A percentile compares a stretch with the other conserved stretches of the same genome.
Evolutionary conservation across 2,797 vertebrate species (phyloP).

Genomic region (Chloroceryle amazona): DNA sequence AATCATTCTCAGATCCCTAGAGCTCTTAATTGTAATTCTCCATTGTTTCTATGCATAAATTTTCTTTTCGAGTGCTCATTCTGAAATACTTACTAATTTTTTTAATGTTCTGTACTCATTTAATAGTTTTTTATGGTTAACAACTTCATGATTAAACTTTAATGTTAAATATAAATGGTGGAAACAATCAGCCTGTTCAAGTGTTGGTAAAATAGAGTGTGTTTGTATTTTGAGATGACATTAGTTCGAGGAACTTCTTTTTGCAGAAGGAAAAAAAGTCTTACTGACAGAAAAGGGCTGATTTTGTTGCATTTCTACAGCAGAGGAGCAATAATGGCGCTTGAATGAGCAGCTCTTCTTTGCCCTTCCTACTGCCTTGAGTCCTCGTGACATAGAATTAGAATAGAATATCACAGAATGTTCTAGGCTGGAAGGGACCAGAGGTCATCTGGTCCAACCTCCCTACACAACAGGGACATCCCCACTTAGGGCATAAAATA

Average conservation of each 20-base stretch:
- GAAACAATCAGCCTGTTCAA: constrained; percentile 69
- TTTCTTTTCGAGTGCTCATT: constrained; percentile 78
- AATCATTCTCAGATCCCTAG: constrained; percentile 81
- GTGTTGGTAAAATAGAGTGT: constrained; percentile 46
- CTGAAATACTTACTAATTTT: constrained; percentile 75
- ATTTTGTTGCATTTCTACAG: not conserved
- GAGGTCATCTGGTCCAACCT: no score
- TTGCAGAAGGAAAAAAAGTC: not conserved
- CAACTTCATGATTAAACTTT: constrained; percentile 77
- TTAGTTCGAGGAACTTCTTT: constrained; percentile 18
- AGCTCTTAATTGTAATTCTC: constrained; percentile 84
- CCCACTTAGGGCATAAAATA: no score
- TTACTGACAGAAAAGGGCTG: not conserved
- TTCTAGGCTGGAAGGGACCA: no score
- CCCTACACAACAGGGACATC: no score
- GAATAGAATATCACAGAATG: no score
- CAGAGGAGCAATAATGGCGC: not conserved
- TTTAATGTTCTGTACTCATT: constrained; percentile 64
- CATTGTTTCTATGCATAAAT: constrained; percentile 80
- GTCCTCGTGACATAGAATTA: not conserved
- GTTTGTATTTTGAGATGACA: constrained; percentile 17
- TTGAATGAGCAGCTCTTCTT: not conserved
- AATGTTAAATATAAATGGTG: constrained; percentile 77
- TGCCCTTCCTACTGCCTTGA: not conserved
- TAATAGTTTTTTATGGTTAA: constrained; percentile 79